A percentile compares a stretch with the other conserved stretches of the same genome.
phyloP scores from a whole-genome alignment of 2,888 invertebrate species.

The Agrilus biguttatus region DNA sequence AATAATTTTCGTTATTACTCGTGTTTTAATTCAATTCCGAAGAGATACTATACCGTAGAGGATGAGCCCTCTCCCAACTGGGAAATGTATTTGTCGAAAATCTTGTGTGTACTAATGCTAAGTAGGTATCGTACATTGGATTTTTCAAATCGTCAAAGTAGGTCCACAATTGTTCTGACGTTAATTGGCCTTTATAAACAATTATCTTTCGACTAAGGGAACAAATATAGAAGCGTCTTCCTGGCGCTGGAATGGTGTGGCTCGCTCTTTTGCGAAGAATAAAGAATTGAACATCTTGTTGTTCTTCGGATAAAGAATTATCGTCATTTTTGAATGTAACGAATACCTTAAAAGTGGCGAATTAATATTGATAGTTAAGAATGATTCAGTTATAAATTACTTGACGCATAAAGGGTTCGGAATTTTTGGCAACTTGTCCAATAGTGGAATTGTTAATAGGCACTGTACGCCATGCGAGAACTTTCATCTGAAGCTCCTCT shows the following conservation, averaged over 20 bases:
- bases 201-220: slow-evolving; percentile 80
- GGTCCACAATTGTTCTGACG: slow-evolving; percentile 83
- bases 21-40: neutral
- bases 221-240: slow-evolving; percentile 89
- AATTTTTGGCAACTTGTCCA: slow-evolving; percentile 82
- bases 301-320: slow-evolving; percentile 17
- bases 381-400: slow-evolving; percentile 33
- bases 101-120: slow-evolving; percentile 93
- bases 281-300: slow-evolving; percentile 39
- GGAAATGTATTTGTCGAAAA: slow-evolving; percentile 99
- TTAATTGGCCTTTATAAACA: slow-evolving; percentile 96
- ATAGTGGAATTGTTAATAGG: slow-evolving; percentile 77
- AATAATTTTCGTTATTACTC: neutral
- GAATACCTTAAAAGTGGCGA: slow-evolving; percentile 44
- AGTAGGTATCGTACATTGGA: slow-evolving; percentile 80
- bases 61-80: slow-evolving; percentile 98
- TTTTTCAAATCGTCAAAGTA: slow-evolving; percentile 56
- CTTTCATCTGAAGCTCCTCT: slow-evolving; percentile 61
- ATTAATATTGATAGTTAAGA: neutral
- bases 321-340: slow-evolving; percentile 16
- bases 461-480: slow-evolving; percentile 89
- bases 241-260: slow-evolving; percentile 73
- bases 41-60: slow-evolving; percentile 57
- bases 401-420: slow-evolving; percentile 94
- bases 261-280: slow-evolving; percentile 86